phyloP scores from a whole-genome alignment of 2,113 vertebrate genomes.

The Anhinga anhinga region DNA sequence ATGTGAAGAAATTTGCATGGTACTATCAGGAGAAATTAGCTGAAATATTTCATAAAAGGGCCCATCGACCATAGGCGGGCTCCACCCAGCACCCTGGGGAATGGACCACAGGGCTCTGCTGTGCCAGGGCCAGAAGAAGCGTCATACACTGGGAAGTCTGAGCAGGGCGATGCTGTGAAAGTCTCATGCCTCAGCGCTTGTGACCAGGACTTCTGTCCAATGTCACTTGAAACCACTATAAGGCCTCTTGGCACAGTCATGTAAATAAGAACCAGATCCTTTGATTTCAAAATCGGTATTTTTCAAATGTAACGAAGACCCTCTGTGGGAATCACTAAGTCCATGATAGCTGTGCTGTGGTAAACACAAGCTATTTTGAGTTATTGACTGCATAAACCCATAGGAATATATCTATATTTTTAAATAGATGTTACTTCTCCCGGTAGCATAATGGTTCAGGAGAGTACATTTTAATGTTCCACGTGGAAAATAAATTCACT shows the following conservation, averaged over 20 bases:
- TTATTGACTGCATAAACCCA: not conserved
- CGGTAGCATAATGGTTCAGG: not conserved
- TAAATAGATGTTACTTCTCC: not conserved
- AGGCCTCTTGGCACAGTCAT: not conserved
- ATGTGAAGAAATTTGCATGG: not conserved
- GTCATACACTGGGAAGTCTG: not conserved
- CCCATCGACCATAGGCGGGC: accelerated
- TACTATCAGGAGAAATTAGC: not conserved
- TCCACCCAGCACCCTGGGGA: not conserved
- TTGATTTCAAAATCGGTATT: not conserved
- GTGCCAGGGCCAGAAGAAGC: not conserved
- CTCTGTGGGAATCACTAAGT: not conserved
- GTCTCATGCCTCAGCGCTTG: not conserved
- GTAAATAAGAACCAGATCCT: not conserved
- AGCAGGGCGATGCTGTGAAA: not conserved
- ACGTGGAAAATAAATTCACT: not conserved
- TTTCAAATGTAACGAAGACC: not conserved
- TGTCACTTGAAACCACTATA: not conserved
- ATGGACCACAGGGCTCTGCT: not conserved
- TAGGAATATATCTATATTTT: not conserved
- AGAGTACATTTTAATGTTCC: not conserved
- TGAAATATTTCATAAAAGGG: not conserved
- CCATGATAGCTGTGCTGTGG: not conserved
- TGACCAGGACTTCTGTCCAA: not conserved
- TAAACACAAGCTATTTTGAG: not conserved